phyloP scores from a whole-genome alignment of 2,113 vertebrate species.

The Penelope pileata region DNA sequence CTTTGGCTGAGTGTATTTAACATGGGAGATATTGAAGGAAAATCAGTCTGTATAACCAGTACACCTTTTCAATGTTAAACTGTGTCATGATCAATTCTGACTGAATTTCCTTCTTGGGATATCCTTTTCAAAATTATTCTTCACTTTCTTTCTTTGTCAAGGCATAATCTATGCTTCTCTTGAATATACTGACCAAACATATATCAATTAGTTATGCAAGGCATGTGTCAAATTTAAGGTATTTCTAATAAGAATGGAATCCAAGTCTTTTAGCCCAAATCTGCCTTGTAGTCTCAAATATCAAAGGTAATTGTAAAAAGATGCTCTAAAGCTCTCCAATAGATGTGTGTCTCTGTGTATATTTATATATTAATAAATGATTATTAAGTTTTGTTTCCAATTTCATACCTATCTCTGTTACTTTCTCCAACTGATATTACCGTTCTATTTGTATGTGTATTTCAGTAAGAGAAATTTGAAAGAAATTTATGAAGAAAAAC shows the following conservation, averaged over 20 bases:
- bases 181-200: not conserved
- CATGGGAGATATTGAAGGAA: not conserved
- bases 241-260: conserved; percentile 20
- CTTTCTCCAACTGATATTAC: not conserved
- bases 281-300: not conserved
- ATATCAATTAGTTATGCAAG: not conserved
- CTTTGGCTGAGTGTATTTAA: not conserved
- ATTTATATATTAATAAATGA: not conserved
- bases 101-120: not conserved
- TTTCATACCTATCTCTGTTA: not conserved
- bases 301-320: conserved; percentile 15
- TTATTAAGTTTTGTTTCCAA: not conserved
- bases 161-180: not conserved
- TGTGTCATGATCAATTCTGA: not conserved
- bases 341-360: not conserved
- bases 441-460: not conserved
- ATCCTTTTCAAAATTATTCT: not conserved
- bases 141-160: not conserved
- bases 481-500: not conserved
- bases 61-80: not conserved
- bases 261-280: not conserved
- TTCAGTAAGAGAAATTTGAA: not conserved
- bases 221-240: not conserved
- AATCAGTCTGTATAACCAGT: not conserved
- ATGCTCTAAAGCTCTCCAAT: not conserved